Evolutionary conservation across 2,888 invertebrate species (phyloP), one percentile per base, ranked within the genome.

Genomic region (Pollenia griseotomentosa): DNA sequence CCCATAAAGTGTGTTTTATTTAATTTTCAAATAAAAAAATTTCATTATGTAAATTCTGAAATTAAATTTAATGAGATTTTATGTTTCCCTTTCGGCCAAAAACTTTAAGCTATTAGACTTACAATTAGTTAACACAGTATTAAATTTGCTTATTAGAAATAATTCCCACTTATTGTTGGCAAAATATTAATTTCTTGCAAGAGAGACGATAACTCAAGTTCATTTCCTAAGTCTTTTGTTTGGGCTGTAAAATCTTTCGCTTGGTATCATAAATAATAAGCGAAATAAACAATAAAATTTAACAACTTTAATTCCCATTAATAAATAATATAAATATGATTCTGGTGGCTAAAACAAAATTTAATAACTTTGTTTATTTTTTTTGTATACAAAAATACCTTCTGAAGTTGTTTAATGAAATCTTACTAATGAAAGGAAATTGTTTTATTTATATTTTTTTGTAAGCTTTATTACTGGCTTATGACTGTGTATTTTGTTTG

Each of bases 161-260:
- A 59, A 59, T 33, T 59, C 59, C 59, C 59, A 40, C 59, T 33
- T 14, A 14, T 59, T 59, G 33, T 19, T 19, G 2, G 10, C 12
- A 12, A 23, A 11, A n/a, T 14, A 40, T 59, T 59, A 14, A 33
- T 33, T 40, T 0, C 14, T 40, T 42, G 19, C 16, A 65, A 71
- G 33, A 33, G 61, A 70, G 53, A 53, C 55, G 74, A 68, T 53
- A 82, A 57, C 14, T 82, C 68, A 82, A 53, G 74, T 75, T 74
- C 40, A 59, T 82, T 66, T 51, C 59, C 44, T 75, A 82, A 74
- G 16, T 74, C 82, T 82, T 74, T 71, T 71, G 71, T 55, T 71
- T 70, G 53, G 9, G 33, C 14, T 5, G 10, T 23, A 33, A 33
- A 33, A 33, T 33, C 33, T 33, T 33, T 33, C 33, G 33, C 33